phyloP scores from a whole-genome alignment of 2,797 vertebrate genomes.

The Sciaenops ocellatus region DNA sequence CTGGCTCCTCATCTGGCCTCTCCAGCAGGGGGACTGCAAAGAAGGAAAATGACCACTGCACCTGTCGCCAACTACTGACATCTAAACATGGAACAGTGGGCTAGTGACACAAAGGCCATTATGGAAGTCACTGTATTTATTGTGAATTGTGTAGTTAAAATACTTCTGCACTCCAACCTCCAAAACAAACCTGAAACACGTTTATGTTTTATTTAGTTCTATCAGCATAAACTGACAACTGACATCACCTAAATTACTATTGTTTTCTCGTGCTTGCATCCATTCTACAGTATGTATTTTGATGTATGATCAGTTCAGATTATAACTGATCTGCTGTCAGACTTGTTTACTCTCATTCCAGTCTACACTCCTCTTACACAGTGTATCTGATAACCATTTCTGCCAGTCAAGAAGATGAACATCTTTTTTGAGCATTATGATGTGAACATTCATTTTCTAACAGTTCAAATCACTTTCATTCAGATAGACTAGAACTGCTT shows the following conservation, averaged over 20 bases:
- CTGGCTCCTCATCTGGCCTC: conserved; percentile 47
- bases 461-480: background rate
- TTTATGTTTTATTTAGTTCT: background rate
- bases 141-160: background rate
- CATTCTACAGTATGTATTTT: background rate
- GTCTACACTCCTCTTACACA: background rate
- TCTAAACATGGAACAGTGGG: conserved; percentile 1
- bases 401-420: background rate
- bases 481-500: no score
- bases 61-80: conserved; percentile 26
- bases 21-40: conserved; percentile 40
- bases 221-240: background rate
- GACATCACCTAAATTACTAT: background rate
- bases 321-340: background rate
- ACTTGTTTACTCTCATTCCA: background rate
- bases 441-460: background rate
- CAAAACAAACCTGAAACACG: background rate
- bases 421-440: background rate
- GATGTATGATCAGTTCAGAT: conserved; percentile 6
- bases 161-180: conserved; percentile 1
- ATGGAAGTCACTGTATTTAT: background rate
- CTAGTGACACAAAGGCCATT: background rate
- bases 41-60: background rate
- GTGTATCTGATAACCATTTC: background rate
- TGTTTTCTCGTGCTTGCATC: background rate